These are phyloP conservation scores for Pseudomyrmex pallidus DNA, from an alignment of 1,140 invertebrate genomes.

Conservation along the genomic window DNA sequence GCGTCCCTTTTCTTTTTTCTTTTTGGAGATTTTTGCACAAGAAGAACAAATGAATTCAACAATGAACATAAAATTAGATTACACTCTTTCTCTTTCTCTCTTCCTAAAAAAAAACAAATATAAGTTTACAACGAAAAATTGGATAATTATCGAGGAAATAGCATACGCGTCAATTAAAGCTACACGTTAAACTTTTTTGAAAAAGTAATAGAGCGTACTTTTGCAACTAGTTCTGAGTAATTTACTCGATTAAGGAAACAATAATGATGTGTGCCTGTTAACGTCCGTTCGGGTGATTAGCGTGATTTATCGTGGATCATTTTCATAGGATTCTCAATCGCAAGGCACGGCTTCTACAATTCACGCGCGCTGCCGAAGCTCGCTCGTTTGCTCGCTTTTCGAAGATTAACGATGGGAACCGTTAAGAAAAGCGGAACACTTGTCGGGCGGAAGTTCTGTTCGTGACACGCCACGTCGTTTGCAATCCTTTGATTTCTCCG, in stretches of 20 bases:
- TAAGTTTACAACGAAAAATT: too few relatives aligned
- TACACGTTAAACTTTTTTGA: too few relatives aligned
- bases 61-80: too few relatives aligned
- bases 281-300: conserved; percentile 3
- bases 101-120: too few relatives aligned
- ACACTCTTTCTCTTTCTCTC: too few relatives aligned
- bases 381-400: background rate
- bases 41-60: too few relatives aligned
- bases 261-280: conserved; percentile 20
- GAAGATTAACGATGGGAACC: conserved; percentile 71
- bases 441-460: conserved; percentile 52
- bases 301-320: conserved; percentile 38
- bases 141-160: too few relatives aligned
- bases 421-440: conserved; percentile 64
- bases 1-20: too few relatives aligned
- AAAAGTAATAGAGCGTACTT: too few relatives aligned
- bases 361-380: conserved; percentile 33
- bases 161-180: too few relatives aligned
- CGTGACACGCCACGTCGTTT: conserved; percentile 59
- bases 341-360: background rate
- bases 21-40: too few relatives aligned
- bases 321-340: conserved; percentile 27
- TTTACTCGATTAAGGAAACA: conserved; percentile 1
- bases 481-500: conserved; percentile 62
- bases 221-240: background rate